Conservation (phyloP, 2,797 vertebrate species). For the Notamacropus eugenii region DNA sequence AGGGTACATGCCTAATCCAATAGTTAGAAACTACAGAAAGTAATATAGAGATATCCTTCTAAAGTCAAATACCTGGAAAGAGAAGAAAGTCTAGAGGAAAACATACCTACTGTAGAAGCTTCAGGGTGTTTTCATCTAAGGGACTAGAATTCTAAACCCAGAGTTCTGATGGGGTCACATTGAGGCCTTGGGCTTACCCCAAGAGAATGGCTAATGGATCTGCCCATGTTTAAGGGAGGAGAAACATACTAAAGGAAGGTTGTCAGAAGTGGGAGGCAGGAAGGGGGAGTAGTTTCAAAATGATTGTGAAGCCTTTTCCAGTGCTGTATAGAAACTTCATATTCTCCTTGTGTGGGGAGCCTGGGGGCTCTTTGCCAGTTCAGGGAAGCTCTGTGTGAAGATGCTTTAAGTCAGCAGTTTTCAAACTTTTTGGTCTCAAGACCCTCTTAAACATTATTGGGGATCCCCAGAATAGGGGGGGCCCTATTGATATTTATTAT, state of each 20-base stretch:
- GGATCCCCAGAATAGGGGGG: too few relatives aligned
- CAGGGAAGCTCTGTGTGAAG: neutral
- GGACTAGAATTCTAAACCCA: slow-evolving; percentile 39
- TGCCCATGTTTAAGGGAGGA: neutral
- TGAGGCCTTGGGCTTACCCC: neutral
- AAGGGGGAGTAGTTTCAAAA: neutral
- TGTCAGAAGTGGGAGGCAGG: neutral
- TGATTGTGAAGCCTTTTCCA: neutral
- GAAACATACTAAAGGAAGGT: neutral
- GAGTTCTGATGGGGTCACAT: slow-evolving; percentile 16
- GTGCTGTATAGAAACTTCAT: neutral
- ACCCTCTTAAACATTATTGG: too few relatives aligned
- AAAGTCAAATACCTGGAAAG: slow-evolving; percentile 16
- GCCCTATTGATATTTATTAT: too few relatives aligned
- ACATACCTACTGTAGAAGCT: neutral
- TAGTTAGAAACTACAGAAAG: slow-evolving; percentile 31
- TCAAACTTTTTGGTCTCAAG: neutral
- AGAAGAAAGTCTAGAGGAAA: neutral
- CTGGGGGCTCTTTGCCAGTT: neutral
- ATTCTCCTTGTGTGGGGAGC: neutral
- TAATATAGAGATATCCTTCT: slow-evolving; percentile 31
- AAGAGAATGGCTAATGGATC: neutral
- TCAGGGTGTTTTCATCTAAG: neutral
- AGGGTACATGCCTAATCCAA: neutral
- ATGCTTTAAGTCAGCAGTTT: neutral